phyloP scores from a whole-genome alignment of 2,113 vertebrate species.

The Oplegnathus fasciatus region DNA sequence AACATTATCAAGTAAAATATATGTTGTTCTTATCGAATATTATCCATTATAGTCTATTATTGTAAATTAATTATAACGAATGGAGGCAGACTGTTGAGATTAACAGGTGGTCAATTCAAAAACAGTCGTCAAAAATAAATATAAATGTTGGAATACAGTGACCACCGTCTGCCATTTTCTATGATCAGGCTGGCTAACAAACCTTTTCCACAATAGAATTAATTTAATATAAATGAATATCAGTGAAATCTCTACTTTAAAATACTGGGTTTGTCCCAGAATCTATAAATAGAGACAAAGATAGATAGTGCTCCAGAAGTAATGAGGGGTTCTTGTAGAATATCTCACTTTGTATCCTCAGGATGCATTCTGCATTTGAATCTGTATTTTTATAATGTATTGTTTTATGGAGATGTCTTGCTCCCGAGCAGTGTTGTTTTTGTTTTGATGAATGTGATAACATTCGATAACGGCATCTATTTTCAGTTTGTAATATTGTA shows the following conservation, averaged over 20 bases:
- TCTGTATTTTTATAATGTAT: slow-evolving; percentile 17
- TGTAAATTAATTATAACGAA: not conserved
- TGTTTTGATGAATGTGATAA: slow-evolving; percentile 55
- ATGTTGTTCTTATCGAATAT: not conserved
- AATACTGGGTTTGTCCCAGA: no score
- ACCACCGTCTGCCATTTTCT: not conserved
- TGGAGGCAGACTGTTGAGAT: not conserved
- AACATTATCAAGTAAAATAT: not conserved
- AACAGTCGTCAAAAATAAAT: not conserved
- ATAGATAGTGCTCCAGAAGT: slow-evolving; percentile 10
- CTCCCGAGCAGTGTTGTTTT: slow-evolving; percentile 20
- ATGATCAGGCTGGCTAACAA: not conserved
- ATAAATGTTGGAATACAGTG: not conserved
- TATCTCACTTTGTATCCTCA: slow-evolving; percentile 1
- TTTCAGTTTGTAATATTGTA: slow-evolving; percentile 29
- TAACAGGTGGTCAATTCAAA: not conserved
- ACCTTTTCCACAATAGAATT: not conserved
- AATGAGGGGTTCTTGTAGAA: slow-evolving; percentile 11
- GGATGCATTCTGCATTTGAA: slow-evolving; percentile 31
- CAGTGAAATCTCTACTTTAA: not conserved
- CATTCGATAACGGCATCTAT: slow-evolving; percentile 1
- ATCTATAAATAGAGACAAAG: slow-evolving; percentile 1
- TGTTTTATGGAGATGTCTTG: not conserved
- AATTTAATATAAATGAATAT: not conserved
- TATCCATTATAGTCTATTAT: not conserved